Evolutionary conservation across 2,888 invertebrate species (phyloP).

Genomic region (Gibbula magus): DNA sequence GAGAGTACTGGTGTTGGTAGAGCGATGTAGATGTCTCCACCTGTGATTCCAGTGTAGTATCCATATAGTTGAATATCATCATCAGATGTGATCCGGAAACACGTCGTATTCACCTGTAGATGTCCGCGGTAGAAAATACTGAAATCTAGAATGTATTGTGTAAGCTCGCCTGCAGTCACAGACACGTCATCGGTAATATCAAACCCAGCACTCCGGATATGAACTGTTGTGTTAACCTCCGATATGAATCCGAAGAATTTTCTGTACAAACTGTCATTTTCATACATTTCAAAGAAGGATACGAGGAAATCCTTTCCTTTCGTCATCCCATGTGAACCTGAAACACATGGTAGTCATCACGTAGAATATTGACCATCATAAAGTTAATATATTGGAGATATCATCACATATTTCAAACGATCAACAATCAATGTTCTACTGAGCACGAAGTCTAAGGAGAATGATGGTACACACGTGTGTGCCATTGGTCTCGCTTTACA

Average conservation of each 20-base stretch:
- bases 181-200: not conserved
- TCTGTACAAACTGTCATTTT: not conserved
- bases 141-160: not conserved
- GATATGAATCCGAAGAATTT: not conserved
- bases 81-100: not conserved
- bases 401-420: no score
- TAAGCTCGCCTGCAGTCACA: not conserved
- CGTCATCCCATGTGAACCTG: not conserved
- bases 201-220: not conserved
- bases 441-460: no score
- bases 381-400: no score
- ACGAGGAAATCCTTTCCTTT: not conserved
- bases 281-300: not conserved
- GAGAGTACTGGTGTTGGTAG: not conserved
- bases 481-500: no score
- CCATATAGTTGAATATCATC: not conserved
- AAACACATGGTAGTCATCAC: not conserved
- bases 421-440: no score
- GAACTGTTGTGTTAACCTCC: not conserved
- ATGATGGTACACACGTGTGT: no score
- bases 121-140: not conserved
- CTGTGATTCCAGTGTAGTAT: not conserved
- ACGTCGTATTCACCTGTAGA: not conserved
- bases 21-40: not conserved
- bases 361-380: no score